Conservation (phyloP, 2,888 invertebrate species). For the Agelastica alni region DNA sequence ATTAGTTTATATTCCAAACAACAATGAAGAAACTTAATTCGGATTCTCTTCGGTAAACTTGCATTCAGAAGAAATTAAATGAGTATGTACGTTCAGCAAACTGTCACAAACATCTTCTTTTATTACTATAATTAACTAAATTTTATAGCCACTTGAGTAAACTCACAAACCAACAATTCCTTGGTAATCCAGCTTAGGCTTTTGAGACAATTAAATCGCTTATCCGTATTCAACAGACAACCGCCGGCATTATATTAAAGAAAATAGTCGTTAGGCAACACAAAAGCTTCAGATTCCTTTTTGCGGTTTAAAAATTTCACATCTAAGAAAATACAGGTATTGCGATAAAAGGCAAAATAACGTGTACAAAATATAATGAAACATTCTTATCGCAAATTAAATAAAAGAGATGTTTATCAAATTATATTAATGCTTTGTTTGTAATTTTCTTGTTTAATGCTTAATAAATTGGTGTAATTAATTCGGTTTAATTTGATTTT, state of each 20-base stretch:
- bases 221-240: constrained; percentile 13
- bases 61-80: constrained; percentile 13
- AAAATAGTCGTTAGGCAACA: neutral
- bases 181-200: constrained; percentile 44
- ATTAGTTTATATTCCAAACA: constrained; percentile 10
- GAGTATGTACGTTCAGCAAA: constrained; percentile 30
- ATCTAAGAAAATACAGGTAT: no score
- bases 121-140: constrained; percentile 51
- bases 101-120: constrained; percentile 47
- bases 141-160: constrained; percentile 52
- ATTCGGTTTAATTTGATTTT: no score
- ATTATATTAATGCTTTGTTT: no score
- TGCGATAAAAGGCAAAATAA: no score
- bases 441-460: no score
- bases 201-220: constrained; percentile 16
- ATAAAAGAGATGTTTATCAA: no score
- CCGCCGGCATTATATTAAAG: neutral
- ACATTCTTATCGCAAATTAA: no score
- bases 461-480: no score
- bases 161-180: constrained; percentile 52
- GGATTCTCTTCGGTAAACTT: constrained; percentile 11
- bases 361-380: no score
- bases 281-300: no score
- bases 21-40: constrained; percentile 6
- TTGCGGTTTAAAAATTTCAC: no score